phyloP scores from a whole-genome alignment of 2,113 vertebrate genomes.

The Petrocephalus microphthalmus region DNA sequence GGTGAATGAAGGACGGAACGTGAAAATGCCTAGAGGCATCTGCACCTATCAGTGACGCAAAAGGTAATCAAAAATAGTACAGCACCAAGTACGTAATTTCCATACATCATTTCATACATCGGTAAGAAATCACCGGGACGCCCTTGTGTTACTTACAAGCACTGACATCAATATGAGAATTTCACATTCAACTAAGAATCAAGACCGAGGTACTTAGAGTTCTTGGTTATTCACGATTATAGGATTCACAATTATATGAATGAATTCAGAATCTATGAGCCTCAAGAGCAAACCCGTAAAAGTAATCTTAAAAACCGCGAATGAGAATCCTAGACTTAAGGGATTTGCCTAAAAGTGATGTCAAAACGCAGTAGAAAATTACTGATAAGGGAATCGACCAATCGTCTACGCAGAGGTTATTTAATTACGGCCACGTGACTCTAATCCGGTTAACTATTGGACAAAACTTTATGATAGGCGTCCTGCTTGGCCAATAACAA shows the following conservation, averaged over 20 bases:
- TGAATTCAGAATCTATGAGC: not conserved
- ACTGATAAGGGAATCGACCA: conserved; percentile 18
- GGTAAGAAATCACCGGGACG: not conserved
- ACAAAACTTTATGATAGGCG: conserved; percentile 7
- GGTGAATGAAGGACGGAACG: not conserved
- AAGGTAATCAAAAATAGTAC: not conserved
- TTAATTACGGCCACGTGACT: conserved; percentile 13
- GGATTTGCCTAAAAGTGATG: conserved; percentile 18
- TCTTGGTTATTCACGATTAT: not conserved
- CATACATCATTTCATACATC: not conserved
- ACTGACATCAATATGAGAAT: not conserved
- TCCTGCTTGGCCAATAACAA: not conserved
- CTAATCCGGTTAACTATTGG: conserved; percentile 9
- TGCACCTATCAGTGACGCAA: conserved; percentile 8
- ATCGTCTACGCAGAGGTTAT: not conserved
- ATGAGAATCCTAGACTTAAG: conserved; percentile 1
- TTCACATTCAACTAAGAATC: not conserved
- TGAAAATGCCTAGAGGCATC: not conserved
- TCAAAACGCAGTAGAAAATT: conserved; percentile 1
- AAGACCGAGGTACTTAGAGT: not conserved
- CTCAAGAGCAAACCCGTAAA: not conserved
- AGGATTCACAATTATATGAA: not conserved
- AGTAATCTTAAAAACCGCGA: not conserved
- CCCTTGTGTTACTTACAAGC: not conserved
- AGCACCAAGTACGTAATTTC: not conserved